Base-by-base conservation (phyloP, 2,797 vertebrate genomes). In the Loriculus beryllinus region DNA sequence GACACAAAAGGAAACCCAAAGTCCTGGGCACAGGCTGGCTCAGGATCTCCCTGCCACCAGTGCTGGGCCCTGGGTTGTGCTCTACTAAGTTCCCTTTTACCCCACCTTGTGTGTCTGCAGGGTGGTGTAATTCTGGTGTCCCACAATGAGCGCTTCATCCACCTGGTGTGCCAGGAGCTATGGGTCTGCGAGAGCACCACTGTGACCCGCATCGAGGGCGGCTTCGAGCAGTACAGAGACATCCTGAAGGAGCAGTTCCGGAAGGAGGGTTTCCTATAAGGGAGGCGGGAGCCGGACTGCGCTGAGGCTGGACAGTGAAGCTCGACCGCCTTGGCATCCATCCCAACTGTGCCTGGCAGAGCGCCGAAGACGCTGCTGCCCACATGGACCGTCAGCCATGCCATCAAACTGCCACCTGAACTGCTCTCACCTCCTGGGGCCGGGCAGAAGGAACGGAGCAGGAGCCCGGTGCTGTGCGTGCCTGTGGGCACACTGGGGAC, bases 171-270 rank as follows among this genome's bases (percentile, higher is more conserved):
- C 96, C 98, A 96, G 69, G 99, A 99, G 98, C 97, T 99, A 94
- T 99, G 99, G 99, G 99, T 99, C 71, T 99, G 99, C 2, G 99
- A 99, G 91, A 91, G 80, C 0, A 97, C 98, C 3, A 97, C 97
- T 0, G 98, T 99, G 19, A 97, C 97, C 5, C 98, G 99, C 23
- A 97, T 99, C 5, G 99, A 99, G 9, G 99, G 99, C 2, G 99
- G 99, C 65, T 99, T 99, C 6, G 99, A 99, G 72, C 99, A 99
- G 96, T 99, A 99, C 97, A 98, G 98, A 23, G 98, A 99, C 96
- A 98, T 99, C 96, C 98, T 99, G 94, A 98, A 99, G 85, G 99
- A 99, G 97, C 99, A 99, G 98, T 99, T 99, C 97, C 98, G 88
- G 88, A 99, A 98, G 90, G 99, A 99, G 94, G 99, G 99, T 43